Percentiles rank a stretch among this genome's conserved stretches.
Evolutionary conservation across 2,113 vertebrate species (phyloP).

Genomic region (Python bivittatus): DNA sequence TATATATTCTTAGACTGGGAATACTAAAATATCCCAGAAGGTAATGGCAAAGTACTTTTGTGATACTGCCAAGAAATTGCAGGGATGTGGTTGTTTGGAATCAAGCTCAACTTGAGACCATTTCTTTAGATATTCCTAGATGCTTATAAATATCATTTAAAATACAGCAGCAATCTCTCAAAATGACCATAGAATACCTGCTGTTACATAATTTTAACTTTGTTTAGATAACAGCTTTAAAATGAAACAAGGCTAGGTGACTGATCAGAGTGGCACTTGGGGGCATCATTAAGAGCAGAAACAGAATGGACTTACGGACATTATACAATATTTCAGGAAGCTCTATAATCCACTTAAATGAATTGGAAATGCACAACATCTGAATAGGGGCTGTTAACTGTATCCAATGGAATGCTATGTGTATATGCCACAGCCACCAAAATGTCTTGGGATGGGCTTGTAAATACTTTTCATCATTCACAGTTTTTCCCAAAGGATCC

Average conservation of each 20-base stretch:
- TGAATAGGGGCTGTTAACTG: neutral
- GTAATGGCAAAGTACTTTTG: too few species aligned
- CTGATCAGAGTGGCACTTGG: neutral
- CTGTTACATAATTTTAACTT: neutral
- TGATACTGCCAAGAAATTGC: too few species aligned
- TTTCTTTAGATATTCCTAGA: neutral
- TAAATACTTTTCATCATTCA: neutral
- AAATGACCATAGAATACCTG: neutral
- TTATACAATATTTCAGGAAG: neutral
- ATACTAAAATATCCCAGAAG: too few species aligned
- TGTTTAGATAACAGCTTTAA: neutral
- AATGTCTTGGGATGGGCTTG: neutral
- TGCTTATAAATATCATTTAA: neutral
- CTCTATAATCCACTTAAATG: neutral
- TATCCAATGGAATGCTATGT: neutral
- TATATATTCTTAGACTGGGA: too few species aligned
- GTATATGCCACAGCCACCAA: neutral
- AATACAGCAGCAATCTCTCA: neutral
- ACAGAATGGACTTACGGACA: neutral
- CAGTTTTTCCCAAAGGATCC: neutral
- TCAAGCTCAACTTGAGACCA: too few species aligned
- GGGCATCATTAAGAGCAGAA: too few species aligned
- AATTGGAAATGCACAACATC: neutral
- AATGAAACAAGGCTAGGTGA: neutral
- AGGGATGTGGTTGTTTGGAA: too few species aligned